phyloP scores from a whole-genome alignment of 2,888 invertebrate species.

The Gasteruption jaculator region DNA sequence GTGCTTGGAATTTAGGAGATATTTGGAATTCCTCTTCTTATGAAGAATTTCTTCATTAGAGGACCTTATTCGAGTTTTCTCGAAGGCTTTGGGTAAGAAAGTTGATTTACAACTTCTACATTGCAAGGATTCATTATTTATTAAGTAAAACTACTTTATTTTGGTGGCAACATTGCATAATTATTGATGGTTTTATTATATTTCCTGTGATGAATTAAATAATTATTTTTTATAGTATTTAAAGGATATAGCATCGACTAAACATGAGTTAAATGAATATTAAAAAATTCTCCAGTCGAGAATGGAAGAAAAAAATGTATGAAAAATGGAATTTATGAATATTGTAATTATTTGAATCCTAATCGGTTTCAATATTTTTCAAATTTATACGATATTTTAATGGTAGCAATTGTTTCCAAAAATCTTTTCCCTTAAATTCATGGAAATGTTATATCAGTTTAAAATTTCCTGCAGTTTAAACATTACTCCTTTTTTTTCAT shows the following conservation, averaged over 20 bases:
- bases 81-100: too few species aligned
- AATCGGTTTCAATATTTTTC: not conserved
- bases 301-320: not conserved
- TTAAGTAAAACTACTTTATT: too few species aligned
- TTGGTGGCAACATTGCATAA: too few species aligned
- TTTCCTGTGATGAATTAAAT: not conserved
- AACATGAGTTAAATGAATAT: not conserved
- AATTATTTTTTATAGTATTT: not conserved
- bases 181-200: too few species aligned
- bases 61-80: too few species aligned
- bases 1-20: too few species aligned
- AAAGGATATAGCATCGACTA: not conserved
- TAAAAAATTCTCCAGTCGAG: not conserved
- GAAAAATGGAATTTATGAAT: not conserved
- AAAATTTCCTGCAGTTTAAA: too few species aligned
- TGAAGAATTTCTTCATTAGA: too few species aligned
- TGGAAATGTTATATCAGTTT: not conserved
- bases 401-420: not conserved
- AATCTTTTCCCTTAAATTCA: conserved; percentile 1
- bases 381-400: not conserved
- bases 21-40: too few species aligned
- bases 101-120: too few species aligned
- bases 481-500: too few species aligned
- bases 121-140: too few species aligned
- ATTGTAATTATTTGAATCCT: not conserved